Evolutionary conservation across 2,888 invertebrate genomes (phyloP), one percentile per base, ranked within the genome.

Genomic region (Notodonta dromedarius): DNA sequence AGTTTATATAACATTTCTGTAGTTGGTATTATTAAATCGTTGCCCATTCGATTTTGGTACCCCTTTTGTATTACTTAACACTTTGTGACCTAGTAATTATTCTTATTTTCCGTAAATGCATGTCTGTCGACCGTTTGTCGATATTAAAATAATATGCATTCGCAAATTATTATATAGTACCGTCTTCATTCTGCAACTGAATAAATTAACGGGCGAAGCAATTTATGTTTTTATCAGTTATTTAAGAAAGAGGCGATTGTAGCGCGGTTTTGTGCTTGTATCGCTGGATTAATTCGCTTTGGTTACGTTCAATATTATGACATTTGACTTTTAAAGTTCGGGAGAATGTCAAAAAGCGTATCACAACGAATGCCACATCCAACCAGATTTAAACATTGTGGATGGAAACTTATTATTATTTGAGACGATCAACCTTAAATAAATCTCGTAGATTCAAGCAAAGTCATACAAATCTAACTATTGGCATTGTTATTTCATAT

Each of bases 1-100:
- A 66, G 67, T 69, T 72, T 55, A 67, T 67, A 35, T 11, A 55
- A 55, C 14, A 55, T 55, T 35, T 13, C 39, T 35, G 35, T 13
- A 35, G 35, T 39, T 16, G 7, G 42, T 9, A 42, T 42, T 42
- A 11, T 42, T 42, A 42, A 42, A 11, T 2, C 11, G 9, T 11
- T 42, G 12, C 35, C 7, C 35, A 35, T 35, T 5, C 2, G 35
- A 35, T 35, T 5, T 35, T 0, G 35, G 7, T 35, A 35, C 24
- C 24, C 24, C 24, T 2, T 2, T 24, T 24, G 24, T 24, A 24
- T 24, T 24, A 24, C 24, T 24, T 24, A 24, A 24, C 24, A 24
- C 24, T 24, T 35, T 35, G 35, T 35, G 35, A 35, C 35, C 5
- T 4, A 11, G 42, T 11, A 42, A 42, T 42, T 11, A 42, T 42